These are phyloP conservation scores for Sabellastarte sp. DNA, from an alignment of 2,888 invertebrate species.

Conservation along the genomic window DNA sequence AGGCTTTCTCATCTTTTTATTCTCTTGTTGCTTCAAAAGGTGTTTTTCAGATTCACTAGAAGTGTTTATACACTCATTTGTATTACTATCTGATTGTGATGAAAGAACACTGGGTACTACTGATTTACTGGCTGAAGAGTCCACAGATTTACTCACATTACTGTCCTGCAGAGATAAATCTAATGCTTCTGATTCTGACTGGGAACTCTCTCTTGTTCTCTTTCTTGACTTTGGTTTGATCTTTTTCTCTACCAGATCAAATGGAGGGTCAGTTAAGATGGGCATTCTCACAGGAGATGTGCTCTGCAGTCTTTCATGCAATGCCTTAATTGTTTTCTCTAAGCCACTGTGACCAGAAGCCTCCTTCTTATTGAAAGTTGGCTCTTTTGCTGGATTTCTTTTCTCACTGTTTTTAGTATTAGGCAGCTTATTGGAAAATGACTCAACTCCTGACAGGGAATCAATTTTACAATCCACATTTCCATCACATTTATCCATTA, in stretches of 20 bases:
- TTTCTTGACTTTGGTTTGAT: neutral
- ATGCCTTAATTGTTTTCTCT: neutral
- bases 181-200: neutral
- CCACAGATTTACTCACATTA: neutral
- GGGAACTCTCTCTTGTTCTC: neutral
- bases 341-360: too few species aligned
- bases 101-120: neutral
- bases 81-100: neutral
- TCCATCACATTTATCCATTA: too few species aligned
- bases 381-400: too few species aligned
- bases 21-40: too few species aligned
- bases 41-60: too few species aligned
- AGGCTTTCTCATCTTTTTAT: neutral
- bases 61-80: too few species aligned
- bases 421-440: too few species aligned
- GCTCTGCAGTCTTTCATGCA: neutral
- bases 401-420: too few species aligned
- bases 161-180: neutral
- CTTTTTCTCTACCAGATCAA: neutral
- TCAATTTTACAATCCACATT: too few species aligned
- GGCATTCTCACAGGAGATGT: neutral
- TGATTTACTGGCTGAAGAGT: neutral
- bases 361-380: too few species aligned
- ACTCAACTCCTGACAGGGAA: too few species aligned
- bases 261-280: neutral